Evolutionary conservation across 1,140 invertebrate genomes (phyloP).

Genomic region (Branchinecta lynchi): DNA sequence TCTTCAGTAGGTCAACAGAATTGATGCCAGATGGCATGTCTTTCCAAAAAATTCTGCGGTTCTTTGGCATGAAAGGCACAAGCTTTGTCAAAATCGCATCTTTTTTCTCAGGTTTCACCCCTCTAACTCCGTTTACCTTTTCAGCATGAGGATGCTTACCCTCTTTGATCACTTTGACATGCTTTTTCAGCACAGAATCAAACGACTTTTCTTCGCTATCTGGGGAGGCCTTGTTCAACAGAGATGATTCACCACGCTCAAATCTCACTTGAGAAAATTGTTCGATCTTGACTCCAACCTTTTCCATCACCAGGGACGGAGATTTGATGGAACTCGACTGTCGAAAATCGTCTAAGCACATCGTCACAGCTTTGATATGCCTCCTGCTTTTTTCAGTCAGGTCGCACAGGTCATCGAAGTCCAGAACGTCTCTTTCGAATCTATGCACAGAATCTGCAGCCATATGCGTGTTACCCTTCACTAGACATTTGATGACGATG

Average conservation of each 20-base stretch:
- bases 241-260: no score
- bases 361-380: background rate
- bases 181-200: conserved; percentile 1
- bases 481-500: background rate
- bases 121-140: background rate
- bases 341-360: conserved; percentile 9
- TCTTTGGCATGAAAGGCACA: conserved; percentile 5
- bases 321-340: conserved; percentile 6
- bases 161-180: background rate
- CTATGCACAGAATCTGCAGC: background rate
- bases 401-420: conserved; percentile 3
- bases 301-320: background rate
- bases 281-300: conserved; percentile 9
- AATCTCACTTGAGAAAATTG: conserved; percentile 9
- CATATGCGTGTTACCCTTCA: background rate
- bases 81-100: conserved; percentile 1
- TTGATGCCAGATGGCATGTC: conserved; percentile 4
- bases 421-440: background rate
- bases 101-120: conserved; percentile 9
- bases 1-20: conserved; percentile 9
- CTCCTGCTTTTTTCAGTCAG: conserved; percentile 9
- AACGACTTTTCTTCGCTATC: conserved; percentile 1
- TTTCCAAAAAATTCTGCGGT: no score
- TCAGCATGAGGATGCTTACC: conserved; percentile 1
- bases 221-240: background rate